Conservation (phyloP, 1,140 invertebrate genomes). For the Pectinophora gossypiella region DNA sequence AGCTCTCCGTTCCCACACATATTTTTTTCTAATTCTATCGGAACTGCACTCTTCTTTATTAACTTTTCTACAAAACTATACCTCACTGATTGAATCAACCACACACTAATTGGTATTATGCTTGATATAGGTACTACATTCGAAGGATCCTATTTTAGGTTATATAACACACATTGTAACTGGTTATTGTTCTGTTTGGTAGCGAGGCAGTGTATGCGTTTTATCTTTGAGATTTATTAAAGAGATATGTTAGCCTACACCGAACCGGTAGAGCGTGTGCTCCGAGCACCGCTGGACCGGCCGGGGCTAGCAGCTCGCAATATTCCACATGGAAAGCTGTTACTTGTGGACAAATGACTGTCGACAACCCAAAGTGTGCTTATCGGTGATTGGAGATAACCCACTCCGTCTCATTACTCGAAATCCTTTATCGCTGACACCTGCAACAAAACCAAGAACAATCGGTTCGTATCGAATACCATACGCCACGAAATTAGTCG, state of each 20-base stretch:
- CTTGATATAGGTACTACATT: too few species aligned
- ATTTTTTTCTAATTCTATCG: slow-evolving; percentile 67
- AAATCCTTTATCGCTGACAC: slow-evolving; percentile 35
- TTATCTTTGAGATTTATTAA: too few species aligned
- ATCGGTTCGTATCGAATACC: slow-evolving; percentile 52
- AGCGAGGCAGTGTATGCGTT: too few species aligned
- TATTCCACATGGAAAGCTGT: neutral
- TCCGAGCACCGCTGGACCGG: too few species aligned
- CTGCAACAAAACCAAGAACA: slow-evolving; percentile 40
- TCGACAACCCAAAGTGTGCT: slow-evolving; percentile 17
- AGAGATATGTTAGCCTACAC: too few species aligned
- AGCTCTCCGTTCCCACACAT: slow-evolving; percentile 64
- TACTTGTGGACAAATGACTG: slow-evolving; percentile 12
- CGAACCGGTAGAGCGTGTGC: too few species aligned
- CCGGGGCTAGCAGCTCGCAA: too few species aligned
- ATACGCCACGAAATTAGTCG: slow-evolving; percentile 72
- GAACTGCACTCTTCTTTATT: slow-evolving; percentile 56
- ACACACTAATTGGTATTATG: too few species aligned
- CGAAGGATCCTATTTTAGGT: too few species aligned
- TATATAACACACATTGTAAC: too few species aligned
- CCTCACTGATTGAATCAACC: too few species aligned
- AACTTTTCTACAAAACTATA: slow-evolving; percentile 34
- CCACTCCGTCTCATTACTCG: slow-evolving; percentile 33
- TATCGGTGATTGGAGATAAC: slow-evolving; percentile 34
- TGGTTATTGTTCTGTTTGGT: too few species aligned